Percentiles rank a stretch among this genome's conserved stretches.
Evolutionary conservation across 2,888 invertebrate genomes (phyloP).

Genomic region (Magallana nippona): DNA sequence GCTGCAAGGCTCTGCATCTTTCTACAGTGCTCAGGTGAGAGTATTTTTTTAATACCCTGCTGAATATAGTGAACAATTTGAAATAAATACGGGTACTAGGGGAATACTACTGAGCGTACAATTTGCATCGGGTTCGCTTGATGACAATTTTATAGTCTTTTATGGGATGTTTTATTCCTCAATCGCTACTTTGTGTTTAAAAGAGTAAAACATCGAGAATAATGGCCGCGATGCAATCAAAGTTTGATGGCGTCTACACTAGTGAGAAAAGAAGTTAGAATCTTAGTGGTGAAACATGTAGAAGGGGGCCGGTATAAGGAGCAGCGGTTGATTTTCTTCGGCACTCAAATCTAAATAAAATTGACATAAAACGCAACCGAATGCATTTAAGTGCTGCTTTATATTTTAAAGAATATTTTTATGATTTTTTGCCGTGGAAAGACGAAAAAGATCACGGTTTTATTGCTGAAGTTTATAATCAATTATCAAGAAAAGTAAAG

Average conservation of each 20-base stretch:
- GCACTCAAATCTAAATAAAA: conserved; percentile 49
- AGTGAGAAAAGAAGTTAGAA: conserved; percentile 26
- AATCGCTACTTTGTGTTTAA: conserved; percentile 41
- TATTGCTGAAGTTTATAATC: conserved; percentile 33
- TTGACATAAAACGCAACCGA: conserved; percentile 46
- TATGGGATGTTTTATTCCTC: conserved; percentile 47
- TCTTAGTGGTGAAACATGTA: conserved; percentile 10
- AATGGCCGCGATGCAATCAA: conserved; percentile 45
- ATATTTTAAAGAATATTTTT: conserved; percentile 35
- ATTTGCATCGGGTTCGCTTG: conserved; percentile 35
- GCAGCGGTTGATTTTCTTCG: conserved; percentile 29
- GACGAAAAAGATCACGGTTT: conserved; percentile 12
- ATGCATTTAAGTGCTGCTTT: conserved; percentile 44
- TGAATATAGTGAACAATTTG: conserved; percentile 22
- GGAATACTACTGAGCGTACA: conserved; percentile 13
- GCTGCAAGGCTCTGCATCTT: background rate
- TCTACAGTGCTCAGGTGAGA: conserved; percentile 2
- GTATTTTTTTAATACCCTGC: background rate
- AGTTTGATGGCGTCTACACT: conserved; percentile 44
- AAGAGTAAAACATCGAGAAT: conserved; percentile 40
- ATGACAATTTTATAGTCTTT: conserved; percentile 45
- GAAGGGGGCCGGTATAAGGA: conserved; percentile 28
- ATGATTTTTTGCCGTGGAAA: conserved; percentile 33
- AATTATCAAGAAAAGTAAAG: conserved; percentile 26
- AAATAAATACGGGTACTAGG: conserved; percentile 25